These are phyloP conservation scores for Drosophila birchii DNA, from an alignment of 2,888 invertebrate genomes.

Conservation along the genomic window DNA sequence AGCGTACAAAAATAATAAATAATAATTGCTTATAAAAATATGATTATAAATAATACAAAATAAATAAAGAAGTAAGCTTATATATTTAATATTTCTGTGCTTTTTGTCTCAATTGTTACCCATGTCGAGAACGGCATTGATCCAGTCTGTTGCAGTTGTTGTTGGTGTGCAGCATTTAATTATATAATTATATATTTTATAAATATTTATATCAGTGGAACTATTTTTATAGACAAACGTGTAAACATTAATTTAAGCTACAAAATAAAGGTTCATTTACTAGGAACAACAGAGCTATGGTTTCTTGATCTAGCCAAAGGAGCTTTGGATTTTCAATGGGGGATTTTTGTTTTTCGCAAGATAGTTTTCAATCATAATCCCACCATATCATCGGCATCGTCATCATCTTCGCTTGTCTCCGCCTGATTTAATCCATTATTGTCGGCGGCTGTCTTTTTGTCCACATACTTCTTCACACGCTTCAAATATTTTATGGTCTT, in stretches of 20 bases:
- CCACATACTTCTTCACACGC: slow-evolving; percentile 84
- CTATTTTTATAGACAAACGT: neutral
- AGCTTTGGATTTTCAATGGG: neutral
- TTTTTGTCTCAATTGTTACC: slow-evolving; percentile 85
- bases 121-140: slow-evolving; percentile 90
- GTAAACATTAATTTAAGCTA: neutral
- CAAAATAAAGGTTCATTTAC: slow-evolving; percentile 1
- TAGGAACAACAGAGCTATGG: neutral
- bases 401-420: slow-evolving; percentile 86
- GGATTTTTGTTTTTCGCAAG: neutral
- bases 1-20: neutral
- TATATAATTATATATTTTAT: slow-evolving; percentile 18
- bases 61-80: neutral
- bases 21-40: neutral
- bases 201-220: slow-evolving; percentile 15
- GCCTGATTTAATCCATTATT: slow-evolving; percentile 73
- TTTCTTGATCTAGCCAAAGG: slow-evolving; percentile 1
- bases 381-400: slow-evolving; percentile 91
- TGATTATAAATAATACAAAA: neutral
- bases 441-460: slow-evolving; percentile 83
- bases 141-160: slow-evolving; percentile 86
- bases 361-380: slow-evolving; percentile 4
- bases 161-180: slow-evolving; percentile 55
- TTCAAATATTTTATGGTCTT: slow-evolving; percentile 85
- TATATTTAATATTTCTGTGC: slow-evolving; percentile 2